Evolutionary conservation across 2,888 invertebrate species (phyloP).

Genomic region (Chymomyza caudatula): DNA sequence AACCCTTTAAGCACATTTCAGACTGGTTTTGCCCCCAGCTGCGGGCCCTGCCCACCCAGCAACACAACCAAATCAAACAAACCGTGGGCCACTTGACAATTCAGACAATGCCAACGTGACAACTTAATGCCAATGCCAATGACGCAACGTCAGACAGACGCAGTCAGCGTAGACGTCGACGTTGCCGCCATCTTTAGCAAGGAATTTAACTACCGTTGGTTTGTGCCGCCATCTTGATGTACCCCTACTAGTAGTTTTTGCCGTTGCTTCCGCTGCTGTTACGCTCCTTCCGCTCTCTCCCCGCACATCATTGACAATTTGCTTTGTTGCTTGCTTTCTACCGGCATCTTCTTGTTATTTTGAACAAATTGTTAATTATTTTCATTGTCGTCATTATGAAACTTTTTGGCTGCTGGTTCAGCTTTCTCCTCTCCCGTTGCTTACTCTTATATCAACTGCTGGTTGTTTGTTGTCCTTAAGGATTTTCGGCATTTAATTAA

Average conservation of each 20-base stretch:
- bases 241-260: slow-evolving; percentile 3
- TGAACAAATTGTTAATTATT: slow-evolving; percentile 70
- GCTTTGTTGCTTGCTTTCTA: slow-evolving; percentile 30
- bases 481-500: slow-evolving; percentile 72
- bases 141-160: slow-evolving; percentile 1
- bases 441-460: neutral
- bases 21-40: slow-evolving; percentile 8
- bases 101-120: slow-evolving; percentile 41
- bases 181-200: neutral
- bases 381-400: slow-evolving; percentile 66
- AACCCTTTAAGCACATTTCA: slow-evolving; percentile 46
- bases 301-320: slow-evolving; percentile 47
- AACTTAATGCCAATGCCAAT: slow-evolving; percentile 36
- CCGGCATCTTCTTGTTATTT: slow-evolving; percentile 43
- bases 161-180: too few species aligned
- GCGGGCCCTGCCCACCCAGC: neutral
- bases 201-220: neutral
- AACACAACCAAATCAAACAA: slow-evolving; percentile 32
- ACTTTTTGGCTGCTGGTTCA: slow-evolving; percentile 36
- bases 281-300: slow-evolving; percentile 1
- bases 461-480: slow-evolving; percentile 55
- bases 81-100: slow-evolving; percentile 8
- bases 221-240: neutral
- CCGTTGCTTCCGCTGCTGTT: slow-evolving; percentile 1
- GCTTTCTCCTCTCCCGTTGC: neutral